A percentile compares a stretch with the other conserved stretches of the same genome.
Evolutionary conservation across 2,113 vertebrate genomes (phyloP).

Genomic region (Cranoglanis bouderius): DNA sequence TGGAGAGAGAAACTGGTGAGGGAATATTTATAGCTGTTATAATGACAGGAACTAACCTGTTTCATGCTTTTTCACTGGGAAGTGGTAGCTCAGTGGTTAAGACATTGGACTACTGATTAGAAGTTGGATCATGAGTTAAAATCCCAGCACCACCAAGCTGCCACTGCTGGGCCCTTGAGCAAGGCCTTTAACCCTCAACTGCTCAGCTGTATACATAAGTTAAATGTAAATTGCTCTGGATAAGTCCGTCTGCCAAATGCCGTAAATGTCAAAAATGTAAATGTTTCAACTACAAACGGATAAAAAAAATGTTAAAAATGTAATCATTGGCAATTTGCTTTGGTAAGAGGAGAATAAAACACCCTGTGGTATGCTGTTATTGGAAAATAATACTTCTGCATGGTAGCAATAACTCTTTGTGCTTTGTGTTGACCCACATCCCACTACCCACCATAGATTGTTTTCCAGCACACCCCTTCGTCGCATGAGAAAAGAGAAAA

Average conservation of each 20-base stretch:
- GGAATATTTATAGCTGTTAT: background rate
- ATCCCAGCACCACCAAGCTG: no score
- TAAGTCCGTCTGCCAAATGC: no score
- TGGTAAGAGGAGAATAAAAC: background rate
- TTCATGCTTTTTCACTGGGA: background rate
- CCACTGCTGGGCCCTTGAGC: no score
- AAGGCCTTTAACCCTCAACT: no score
- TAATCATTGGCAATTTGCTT: background rate
- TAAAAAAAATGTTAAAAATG: background rate
- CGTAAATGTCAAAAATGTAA: no score
- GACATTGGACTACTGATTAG: no score
- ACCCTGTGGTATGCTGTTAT: background rate
- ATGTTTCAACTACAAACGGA: background rate
- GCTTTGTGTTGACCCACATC: background rate
- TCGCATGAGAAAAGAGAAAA: background rate
- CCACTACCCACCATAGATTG: background rate
- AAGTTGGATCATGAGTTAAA: no score
- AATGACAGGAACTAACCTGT: background rate
- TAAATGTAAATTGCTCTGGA: no score
- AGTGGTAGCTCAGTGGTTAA: no score
- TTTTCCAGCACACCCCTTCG: background rate
- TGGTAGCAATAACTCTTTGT: background rate
- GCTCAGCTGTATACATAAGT: no score
- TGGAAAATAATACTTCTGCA: background rate
- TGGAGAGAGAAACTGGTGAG: background rate